Evolutionary conservation across 2,113 vertebrate species (phyloP).

Genomic region (Phainopepla nitens): DNA sequence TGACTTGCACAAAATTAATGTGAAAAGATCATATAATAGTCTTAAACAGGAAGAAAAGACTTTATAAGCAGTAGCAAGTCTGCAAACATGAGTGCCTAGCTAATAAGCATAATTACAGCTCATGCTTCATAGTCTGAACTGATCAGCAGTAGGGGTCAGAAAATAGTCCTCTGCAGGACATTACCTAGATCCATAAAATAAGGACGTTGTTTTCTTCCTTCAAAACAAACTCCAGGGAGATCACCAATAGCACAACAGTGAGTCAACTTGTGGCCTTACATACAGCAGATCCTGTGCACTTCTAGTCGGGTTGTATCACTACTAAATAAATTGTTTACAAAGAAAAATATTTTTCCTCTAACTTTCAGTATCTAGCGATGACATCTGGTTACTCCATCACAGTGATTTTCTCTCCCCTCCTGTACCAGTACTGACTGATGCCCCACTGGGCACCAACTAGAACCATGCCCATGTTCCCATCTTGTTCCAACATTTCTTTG

Average conservation of each 20-base stretch:
- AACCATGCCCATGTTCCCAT: neutral
- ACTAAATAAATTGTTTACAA: neutral
- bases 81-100: neutral
- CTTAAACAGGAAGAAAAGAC: neutral
- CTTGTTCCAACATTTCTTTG: fast-evolving
- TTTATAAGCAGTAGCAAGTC: neutral
- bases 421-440: neutral
- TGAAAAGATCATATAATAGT: neutral
- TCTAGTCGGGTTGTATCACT: neutral
- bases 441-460: neutral
- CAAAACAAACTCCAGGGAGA: neutral
- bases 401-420: neutral
- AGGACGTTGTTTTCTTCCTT: neutral
- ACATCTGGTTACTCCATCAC: neutral
- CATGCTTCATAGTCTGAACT: neutral
- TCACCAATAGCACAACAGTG: neutral
- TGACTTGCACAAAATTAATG: neutral
- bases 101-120: neutral
- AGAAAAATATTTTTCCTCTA: neutral
- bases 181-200: neutral
- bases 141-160: neutral
- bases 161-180: neutral
- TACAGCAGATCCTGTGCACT: neutral
- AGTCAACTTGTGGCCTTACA: fast-evolving
- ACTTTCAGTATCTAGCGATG: neutral